These are phyloP conservation scores for Gallinago media DNA, from an alignment of 2,113 vertebrate genomes.

Conservation along the genomic window DNA sequence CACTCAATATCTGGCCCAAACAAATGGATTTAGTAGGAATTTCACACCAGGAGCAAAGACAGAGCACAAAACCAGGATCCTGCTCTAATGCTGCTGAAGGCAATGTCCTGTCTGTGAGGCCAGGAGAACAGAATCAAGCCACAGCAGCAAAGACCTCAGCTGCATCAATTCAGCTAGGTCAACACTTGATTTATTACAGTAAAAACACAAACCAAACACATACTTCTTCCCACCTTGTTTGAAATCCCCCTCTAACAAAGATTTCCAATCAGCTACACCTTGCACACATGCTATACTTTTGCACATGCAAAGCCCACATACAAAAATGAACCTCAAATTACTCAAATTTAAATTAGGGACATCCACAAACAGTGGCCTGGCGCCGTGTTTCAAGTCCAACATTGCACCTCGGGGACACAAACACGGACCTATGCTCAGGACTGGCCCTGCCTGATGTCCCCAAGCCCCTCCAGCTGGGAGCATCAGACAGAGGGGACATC, in stretches of 20 bases:
- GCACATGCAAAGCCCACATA: accelerated
- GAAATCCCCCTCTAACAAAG: neutral
- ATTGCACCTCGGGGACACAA: neutral
- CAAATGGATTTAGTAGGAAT: neutral
- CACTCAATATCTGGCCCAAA: neutral
- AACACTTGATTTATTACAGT: neutral
- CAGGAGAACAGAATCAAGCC: neutral
- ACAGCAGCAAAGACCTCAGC: neutral
- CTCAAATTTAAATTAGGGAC: neutral
- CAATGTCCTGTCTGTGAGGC: accelerated
- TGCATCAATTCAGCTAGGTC: neutral
- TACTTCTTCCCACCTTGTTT: neutral
- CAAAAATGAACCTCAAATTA: neutral
- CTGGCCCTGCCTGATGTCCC: neutral
- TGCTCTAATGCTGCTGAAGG: accelerated
- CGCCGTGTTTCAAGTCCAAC: neutral
- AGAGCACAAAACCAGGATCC: neutral
- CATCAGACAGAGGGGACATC: neutral
- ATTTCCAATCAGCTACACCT: accelerated
- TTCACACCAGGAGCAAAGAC: neutral
- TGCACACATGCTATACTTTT: accelerated
- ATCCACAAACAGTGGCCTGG: too few species aligned
- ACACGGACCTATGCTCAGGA: accelerated
- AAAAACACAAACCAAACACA: neutral
- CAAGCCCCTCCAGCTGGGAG: accelerated